These are phyloP conservation scores for Eremophila alpestris DNA, from an alignment of 2,797 vertebrate genomes.

Conservation along the genomic window DNA sequence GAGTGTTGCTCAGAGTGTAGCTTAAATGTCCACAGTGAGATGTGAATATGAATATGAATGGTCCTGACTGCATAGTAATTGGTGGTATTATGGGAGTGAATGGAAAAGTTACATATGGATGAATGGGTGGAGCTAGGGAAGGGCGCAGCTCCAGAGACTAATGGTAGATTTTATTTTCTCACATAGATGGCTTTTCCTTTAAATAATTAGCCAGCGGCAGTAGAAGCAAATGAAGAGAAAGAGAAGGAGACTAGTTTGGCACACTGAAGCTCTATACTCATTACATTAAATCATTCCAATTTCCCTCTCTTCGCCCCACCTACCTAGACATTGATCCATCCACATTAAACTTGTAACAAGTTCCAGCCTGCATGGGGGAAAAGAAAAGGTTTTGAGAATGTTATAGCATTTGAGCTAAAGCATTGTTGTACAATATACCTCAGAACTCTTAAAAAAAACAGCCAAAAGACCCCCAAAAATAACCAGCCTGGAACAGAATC, in stretches of 20 bases:
- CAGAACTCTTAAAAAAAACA: background rate
- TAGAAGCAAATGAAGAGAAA: conserved; percentile 35
- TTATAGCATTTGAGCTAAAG: conserved; percentile 55
- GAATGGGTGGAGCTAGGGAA: conserved; percentile 73
- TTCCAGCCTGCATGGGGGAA: background rate
- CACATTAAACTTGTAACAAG: conserved; percentile 23
- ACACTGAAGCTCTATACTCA: conserved; percentile 19
- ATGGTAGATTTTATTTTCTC: conserved; percentile 71
- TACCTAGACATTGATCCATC: conserved; percentile 31
- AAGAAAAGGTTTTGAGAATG: conserved; percentile 53
- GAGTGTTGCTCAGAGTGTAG: conserved; percentile 77
- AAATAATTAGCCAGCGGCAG: conserved; percentile 63
- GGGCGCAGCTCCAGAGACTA: conserved; percentile 70
- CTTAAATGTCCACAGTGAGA: conserved; percentile 80
- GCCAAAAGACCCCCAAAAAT: background rate
- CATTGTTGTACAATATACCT: conserved; percentile 28
- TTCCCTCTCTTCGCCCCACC: conserved; percentile 22
- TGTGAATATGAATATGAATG: conserved; percentile 79
- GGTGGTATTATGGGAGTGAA: conserved; percentile 79
- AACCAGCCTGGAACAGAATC: background rate
- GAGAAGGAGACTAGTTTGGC: conserved; percentile 38
- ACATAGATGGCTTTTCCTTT: conserved; percentile 60
- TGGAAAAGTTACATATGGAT: conserved; percentile 80
- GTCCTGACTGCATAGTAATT: conserved; percentile 81
- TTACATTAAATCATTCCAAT: conserved; percentile 30